phyloP scores from a whole-genome alignment of 2,797 vertebrate species.

The Chiloscyllium punctatum region DNA sequence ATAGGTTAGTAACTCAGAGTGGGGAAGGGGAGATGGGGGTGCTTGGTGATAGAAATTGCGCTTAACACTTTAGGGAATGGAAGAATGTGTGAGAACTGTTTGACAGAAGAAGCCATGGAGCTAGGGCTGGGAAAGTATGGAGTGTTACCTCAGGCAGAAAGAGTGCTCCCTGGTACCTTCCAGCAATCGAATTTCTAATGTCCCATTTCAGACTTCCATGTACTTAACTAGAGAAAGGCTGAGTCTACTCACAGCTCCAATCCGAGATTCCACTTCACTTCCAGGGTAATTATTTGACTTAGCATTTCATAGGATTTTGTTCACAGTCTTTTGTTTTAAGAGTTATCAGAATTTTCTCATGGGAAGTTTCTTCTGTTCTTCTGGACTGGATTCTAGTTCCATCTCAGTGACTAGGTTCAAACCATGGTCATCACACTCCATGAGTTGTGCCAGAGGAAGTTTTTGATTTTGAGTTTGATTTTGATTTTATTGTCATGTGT shows the following conservation, averaged over 20 bases:
- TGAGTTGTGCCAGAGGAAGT: background rate
- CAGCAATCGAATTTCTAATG: background rate
- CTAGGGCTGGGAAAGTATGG: background rate
- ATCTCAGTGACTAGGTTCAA: background rate
- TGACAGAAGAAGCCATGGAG: background rate
- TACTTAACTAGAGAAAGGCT: background rate
- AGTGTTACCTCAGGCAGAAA: background rate
- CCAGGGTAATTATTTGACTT: background rate
- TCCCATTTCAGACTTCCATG: background rate
- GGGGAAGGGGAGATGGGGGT: too few species aligned
- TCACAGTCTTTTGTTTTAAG: background rate
- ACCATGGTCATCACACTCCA: background rate
- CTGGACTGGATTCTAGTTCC: too few species aligned
- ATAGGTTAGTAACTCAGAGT: background rate
- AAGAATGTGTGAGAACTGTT: background rate
- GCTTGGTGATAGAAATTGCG: background rate
- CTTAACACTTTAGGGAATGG: background rate
- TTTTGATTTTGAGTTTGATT: too few species aligned
- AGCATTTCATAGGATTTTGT: background rate
- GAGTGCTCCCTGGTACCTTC: background rate
- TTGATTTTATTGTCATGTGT: too few species aligned
- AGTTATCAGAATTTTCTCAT: background rate
- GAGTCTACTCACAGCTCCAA: background rate
- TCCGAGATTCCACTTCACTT: background rate
- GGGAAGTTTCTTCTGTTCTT: background rate